These are phyloP conservation scores for Dendrocincla tyrannina DNA, from an alignment of 2,797 vertebrate genomes.

Conservation along the genomic window DNA sequence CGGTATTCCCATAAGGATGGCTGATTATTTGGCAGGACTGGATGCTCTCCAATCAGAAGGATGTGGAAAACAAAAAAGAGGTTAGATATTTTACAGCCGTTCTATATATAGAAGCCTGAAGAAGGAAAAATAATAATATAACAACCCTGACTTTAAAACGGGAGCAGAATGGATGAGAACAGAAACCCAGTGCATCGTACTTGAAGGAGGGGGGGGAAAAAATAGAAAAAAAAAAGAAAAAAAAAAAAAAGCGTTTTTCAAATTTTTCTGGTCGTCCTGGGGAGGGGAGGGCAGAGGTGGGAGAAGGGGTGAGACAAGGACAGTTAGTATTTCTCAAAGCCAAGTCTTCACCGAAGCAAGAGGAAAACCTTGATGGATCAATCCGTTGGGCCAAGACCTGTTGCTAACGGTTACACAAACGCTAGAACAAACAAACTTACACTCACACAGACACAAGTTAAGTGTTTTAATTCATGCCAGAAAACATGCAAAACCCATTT, in stretches of 20 bases:
- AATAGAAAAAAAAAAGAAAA: too few relatives aligned
- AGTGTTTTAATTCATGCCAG: constrained; percentile 81
- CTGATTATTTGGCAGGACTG: constrained; percentile 66
- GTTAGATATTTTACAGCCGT: constrained; percentile 33
- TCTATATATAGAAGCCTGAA: constrained; percentile 51
- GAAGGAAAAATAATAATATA: background rate
- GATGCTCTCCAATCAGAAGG: constrained; percentile 62
- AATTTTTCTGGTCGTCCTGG: background rate
- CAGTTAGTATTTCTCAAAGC: constrained; percentile 57
- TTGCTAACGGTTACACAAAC: constrained; percentile 72
- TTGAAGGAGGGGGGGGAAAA: background rate
- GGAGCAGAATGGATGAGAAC: constrained; percentile 44
- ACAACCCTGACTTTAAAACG: constrained; percentile 31
- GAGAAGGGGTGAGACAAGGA: constrained; percentile 48
- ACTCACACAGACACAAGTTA: constrained; percentile 73
- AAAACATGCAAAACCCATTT: constrained; percentile 78
- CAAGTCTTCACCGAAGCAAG: constrained; percentile 51
- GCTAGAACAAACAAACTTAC: constrained; percentile 77
- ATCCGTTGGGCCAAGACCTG: constrained; percentile 62
- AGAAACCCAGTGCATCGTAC: constrained; percentile 50
- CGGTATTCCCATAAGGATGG: constrained; percentile 73
- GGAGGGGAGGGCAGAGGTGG: background rate
- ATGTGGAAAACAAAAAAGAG: background rate
- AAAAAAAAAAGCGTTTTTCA: background rate
- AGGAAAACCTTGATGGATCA: constrained; percentile 50